A percentile compares a stretch with the other conserved stretches of the same genome.
These are phyloP conservation scores for Lissocephala sabroskyi DNA, from an alignment of 2,888 invertebrate species.

Conservation along the genomic window DNA sequence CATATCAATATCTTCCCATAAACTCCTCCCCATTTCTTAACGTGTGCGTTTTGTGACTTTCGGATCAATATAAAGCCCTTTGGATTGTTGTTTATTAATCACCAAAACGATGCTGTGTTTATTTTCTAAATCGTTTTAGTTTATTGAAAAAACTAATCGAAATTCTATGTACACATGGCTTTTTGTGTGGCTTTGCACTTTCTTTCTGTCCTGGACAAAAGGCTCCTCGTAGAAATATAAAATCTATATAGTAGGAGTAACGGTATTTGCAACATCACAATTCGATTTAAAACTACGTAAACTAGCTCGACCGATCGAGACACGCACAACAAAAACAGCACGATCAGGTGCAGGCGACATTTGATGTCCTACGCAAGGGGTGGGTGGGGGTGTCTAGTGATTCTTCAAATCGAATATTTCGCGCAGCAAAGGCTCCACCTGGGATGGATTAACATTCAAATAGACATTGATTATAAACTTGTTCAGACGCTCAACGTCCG, in stretches of 20 bases:
- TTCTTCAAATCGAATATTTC: conserved; percentile 95
- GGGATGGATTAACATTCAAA: conserved; percentile 91
- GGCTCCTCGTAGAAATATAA: conserved; percentile 60
- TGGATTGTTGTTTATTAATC: conserved; percentile 15
- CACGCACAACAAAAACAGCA: conserved; percentile 18
- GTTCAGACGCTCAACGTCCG: conserved; percentile 89
- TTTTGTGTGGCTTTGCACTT: conserved; percentile 54
- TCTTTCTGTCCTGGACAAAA: conserved; percentile 52
- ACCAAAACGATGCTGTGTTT: not conserved
- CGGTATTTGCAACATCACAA: conserved; percentile 52
- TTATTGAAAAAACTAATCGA: conserved; percentile 55
- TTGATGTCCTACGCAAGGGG: conserved; percentile 37
- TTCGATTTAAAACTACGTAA: conserved; percentile 55
- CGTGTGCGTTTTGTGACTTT: conserved; percentile 32
- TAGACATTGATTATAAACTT: conserved; percentile 94
- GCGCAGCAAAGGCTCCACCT: conserved; percentile 92
- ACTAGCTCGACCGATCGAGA: conserved; percentile 28
- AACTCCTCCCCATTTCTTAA: conserved; percentile 17
- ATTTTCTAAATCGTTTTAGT: not conserved
- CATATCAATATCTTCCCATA: conserved; percentile 32
- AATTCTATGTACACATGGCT: conserved; percentile 38
- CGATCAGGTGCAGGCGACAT: conserved; percentile 31
- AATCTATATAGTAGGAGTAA: too few relatives aligned
- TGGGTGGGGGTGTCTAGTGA: conserved; percentile 46
- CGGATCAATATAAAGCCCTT: conserved; percentile 21